A percentile compares a stretch with the other conserved stretches of the same genome.
Evolutionary conservation across 2,888 invertebrate species (phyloP).

Genomic region (Zygogramma bicolorata): DNA sequence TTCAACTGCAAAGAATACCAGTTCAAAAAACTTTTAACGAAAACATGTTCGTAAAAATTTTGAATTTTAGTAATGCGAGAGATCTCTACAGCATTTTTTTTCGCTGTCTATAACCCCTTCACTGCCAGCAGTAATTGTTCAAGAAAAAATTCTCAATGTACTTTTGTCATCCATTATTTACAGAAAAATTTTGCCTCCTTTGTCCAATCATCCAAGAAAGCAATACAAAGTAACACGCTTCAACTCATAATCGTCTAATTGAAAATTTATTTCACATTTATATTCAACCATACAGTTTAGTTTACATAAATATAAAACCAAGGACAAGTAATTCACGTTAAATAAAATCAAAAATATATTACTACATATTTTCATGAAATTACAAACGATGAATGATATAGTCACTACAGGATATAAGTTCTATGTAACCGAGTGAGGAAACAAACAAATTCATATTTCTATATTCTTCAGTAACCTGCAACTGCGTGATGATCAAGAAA

Average conservation of each 20-base stretch:
- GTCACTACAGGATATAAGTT: slow-evolving; percentile 18
- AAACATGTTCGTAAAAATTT: too few species aligned
- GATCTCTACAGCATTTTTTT: too few species aligned
- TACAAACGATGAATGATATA: slow-evolving; percentile 52
- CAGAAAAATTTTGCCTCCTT: neutral
- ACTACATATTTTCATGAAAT: slow-evolving; percentile 57
- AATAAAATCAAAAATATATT: slow-evolving; percentile 53
- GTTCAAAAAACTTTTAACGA: too few species aligned
- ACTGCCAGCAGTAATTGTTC: too few species aligned
- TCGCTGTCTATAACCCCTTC: too few species aligned
- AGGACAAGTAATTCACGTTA: slow-evolving; percentile 51
- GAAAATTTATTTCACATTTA: slow-evolving; percentile 58
- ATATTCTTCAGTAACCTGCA: slow-evolving; percentile 17
- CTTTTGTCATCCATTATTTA: too few species aligned
- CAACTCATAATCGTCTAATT: slow-evolving; percentile 48
- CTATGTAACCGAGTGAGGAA: slow-evolving; percentile 5
- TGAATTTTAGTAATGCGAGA: too few species aligned
- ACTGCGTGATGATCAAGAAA: slow-evolving; percentile 34
- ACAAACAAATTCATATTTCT: neutral
- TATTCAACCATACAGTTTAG: slow-evolving; percentile 57
- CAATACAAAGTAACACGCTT: slow-evolving; percentile 27
- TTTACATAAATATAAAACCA: slow-evolving; percentile 59
- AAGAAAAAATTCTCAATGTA: too few species aligned
- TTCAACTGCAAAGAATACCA: too few species aligned
- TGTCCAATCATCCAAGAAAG: neutral